Conservation (phyloP, 2,113 vertebrate species). For the Semnopithecus entellus region DNA sequence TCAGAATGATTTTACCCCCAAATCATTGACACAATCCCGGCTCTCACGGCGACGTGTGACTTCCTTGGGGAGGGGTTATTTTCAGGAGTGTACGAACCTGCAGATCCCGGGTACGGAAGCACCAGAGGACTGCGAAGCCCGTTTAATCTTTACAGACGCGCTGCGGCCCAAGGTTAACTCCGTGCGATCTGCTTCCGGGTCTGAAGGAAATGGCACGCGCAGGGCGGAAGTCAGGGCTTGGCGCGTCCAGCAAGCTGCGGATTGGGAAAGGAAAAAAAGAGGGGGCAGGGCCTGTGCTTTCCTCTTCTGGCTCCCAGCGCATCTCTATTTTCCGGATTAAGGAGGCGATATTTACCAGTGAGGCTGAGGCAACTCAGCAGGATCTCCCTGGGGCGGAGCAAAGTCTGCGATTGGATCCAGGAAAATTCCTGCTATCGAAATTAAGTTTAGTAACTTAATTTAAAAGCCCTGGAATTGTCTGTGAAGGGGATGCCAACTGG, state of each 20-base stretch:
- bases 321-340: neutral
- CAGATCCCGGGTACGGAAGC: too few species aligned
- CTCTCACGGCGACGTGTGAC: neutral
- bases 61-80: neutral
- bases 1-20: neutral
- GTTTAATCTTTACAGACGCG: neutral
- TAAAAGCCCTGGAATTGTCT: too few species aligned
- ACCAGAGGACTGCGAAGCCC: neutral
- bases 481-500: neutral
- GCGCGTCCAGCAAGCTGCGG: neutral
- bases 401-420: neutral
- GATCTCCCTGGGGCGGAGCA: too few species aligned
- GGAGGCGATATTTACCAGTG: neutral
- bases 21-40: neutral
- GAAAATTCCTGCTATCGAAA: neutral
- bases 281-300: neutral
- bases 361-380: too few species aligned
- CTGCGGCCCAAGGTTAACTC: accelerated
- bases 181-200: neutral
- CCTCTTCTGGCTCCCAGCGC: accelerated
- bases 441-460: neutral
- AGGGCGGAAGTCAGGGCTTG: accelerated
- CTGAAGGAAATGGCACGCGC: accelerated
- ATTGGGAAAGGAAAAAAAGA: neutral
- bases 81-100: neutral